Base-by-base conservation (phyloP, 2,888 invertebrate species). In the Sphinx pinastri region DNA sequence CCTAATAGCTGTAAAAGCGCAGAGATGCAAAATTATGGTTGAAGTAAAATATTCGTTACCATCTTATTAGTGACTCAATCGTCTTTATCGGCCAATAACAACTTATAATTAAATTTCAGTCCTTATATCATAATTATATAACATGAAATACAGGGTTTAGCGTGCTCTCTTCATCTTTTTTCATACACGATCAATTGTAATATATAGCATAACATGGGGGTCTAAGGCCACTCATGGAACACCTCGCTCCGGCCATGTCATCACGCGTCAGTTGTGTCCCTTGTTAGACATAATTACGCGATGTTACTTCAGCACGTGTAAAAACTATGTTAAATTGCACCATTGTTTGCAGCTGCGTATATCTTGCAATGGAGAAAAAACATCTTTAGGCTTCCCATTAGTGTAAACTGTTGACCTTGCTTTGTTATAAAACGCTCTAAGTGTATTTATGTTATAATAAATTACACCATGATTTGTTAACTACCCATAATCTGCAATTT, bases 241-340 rank as follows among this genome's bases (percentile, higher is more conserved):
- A 14, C 14, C 54, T 19, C 5, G 45, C 5, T 54, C 51, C 63
- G 54, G n/a, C 52, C 16, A 10, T 38, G 54, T 52, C 51, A 59
- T 63, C 52, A 69, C 69, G 45, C 63, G 54, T 63, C 69, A 63
- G 60, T 38, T 63, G 52, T 60, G 58, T 77, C 78, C 73, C 78
- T 80, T 77, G 77, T 80, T 77, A 77, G 72, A 70, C 68, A 75
- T 81, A 84, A 83, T 83, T 81, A 78, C 69, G 73, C 73, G 68
- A 73, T 72, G 69, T 63, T 73, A 74, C 55, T 63, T 70, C 69
- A 70, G 67, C 76, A 73, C 75, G 76, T 78, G 79, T 74, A 80
- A 79, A 63, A 78, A 70, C 72, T 55, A 68, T 68, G 70, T 70
- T 73, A 70, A 75, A 76, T 80, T 71, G 71, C 71, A 55, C 79